phyloP scores from a whole-genome alignment of 2,113 vertebrate species.

The Actenoides hombroni region DNA sequence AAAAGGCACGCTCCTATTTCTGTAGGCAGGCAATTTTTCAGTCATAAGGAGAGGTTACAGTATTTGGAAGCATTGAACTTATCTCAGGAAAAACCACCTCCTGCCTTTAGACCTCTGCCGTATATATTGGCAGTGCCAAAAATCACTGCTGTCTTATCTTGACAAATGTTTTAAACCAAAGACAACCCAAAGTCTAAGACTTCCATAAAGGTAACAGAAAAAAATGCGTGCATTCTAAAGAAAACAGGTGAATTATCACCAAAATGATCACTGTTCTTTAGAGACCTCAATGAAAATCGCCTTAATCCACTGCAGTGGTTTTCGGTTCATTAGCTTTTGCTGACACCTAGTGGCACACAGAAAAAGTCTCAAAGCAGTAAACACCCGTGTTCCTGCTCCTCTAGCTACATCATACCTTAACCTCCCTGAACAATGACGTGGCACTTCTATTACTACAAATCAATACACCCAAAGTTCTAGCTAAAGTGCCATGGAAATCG shows the following conservation, averaged over 20 bases:
- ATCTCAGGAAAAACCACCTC: neutral
- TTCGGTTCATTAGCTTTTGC: conserved; percentile 26
- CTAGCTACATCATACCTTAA: neutral
- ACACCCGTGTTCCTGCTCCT: neutral
- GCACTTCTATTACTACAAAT: neutral
- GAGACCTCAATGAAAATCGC: neutral
- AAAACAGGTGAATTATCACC: neutral
- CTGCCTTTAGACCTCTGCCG: neutral
- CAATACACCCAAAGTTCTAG: neutral
- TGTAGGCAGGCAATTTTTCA: neutral
- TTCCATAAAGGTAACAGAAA: neutral
- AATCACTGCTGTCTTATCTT: accelerated
- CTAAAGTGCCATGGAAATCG: neutral
- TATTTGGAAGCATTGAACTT: neutral
- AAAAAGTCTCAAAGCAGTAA: neutral
- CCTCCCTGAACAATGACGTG: neutral
- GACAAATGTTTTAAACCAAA: neutral
- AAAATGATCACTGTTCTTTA: neutral
- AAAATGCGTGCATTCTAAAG: neutral
- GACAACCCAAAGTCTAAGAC: neutral
- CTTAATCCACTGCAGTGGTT: neutral
- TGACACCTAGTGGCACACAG: conserved; percentile 67
- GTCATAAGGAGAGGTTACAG: neutral
- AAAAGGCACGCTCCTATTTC: neutral
- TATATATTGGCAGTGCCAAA: neutral